Evolutionary conservation across 2,888 invertebrate genomes (phyloP), one percentile per base, ranked within the genome.

Genomic region (Habrosyne pyritoides): DNA sequence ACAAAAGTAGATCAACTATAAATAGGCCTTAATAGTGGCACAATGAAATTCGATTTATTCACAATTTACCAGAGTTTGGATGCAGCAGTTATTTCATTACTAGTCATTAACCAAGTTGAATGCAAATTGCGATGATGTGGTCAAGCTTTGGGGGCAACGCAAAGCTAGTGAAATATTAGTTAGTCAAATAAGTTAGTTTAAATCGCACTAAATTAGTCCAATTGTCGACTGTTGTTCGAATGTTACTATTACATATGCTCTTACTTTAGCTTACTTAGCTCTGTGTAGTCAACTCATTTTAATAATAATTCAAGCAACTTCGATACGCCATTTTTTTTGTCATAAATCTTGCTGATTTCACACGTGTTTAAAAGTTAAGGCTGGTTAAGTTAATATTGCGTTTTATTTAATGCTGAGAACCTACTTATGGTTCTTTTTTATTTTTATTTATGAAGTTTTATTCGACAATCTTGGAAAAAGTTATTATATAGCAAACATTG

Each of bases 31-130:
- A 67, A 65, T 61, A 58, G 56, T 33, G 53, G 52, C 53, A 60
- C 58, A 67, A 63, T 68, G 63, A 57, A 62, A 73, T 67, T 72
- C 66, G 55, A 69, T 71, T 71, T 64, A 65, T 64, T 59, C 61
- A 61, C 60, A 64, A 66, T 68, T 66, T 60, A 48, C 21, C 49
- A 49, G 53, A 57, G 55, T 28, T 61, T 66, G 61, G 64, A 55
- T 67, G 47, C 61, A 33, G 53, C 59, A 64, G 50, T 69, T 62
- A 66, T 67, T 72, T 65, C 51, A 71, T 73, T 74, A 69, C 59
- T 55, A 52, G 56, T 66, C 64, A 67, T 70, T 70, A 70, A 60
- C 53, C 49, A 59, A 60, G 46, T 47, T 57, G 55, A 54, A 61
- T 67, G 54, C 52, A 61, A 64, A 67, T 66, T 68, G 57, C 46